Base-by-base conservation (phyloP, 2,888 invertebrate genomes). In the Acrobasis repandana region DNA sequence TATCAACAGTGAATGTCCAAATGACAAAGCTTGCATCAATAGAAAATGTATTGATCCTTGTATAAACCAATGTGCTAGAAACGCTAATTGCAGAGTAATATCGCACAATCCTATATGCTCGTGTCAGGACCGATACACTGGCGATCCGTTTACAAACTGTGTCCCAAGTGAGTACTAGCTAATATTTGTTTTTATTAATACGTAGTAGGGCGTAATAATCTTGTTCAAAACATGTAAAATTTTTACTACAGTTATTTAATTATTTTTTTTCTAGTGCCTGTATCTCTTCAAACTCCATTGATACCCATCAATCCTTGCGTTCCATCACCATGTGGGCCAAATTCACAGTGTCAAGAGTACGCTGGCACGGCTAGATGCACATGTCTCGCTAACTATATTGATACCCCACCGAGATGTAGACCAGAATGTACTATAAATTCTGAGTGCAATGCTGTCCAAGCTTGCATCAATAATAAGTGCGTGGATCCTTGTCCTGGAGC, bases 101-200 rank as follows among this genome's bases (percentile, higher is more conserved):
- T 95, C 96, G 73, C 97, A 97, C 76, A 96, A 96, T 77, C 97
- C 97, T 1, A 94, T 96, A 67, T 97, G 97, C 79, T 94, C 95
- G 18, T 97, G 97, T 78, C 94, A 94, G 65, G 85, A 93, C 15
- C 93, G 94, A 58, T 95, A 93, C 73, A 95, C 95, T 14, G 97
- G 97, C n/a, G 96, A 96, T 93, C 95, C 96, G 2, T 96, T 96
- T 77, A 94, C 86, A 10, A 87, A 88, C 69, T 93, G 92, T 92
- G 50, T 93, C 86, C 81, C 94, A 92, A 76, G 92, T 92, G 79
- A 82, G 83, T 79, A 67, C 38, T n/a, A 16, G 15, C 43, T 28
- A 46, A 33, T 6, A 33, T n/a, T 38, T 20, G 36, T n/a, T n/a
- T n/a, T n/a, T n/a, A n/a, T n/a, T n/a, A n/a, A n/a, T n/a, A n/a